Evolutionary conservation across 2,113 vertebrate species (phyloP).

Genomic region (Todiramphus saurophagus): DNA sequence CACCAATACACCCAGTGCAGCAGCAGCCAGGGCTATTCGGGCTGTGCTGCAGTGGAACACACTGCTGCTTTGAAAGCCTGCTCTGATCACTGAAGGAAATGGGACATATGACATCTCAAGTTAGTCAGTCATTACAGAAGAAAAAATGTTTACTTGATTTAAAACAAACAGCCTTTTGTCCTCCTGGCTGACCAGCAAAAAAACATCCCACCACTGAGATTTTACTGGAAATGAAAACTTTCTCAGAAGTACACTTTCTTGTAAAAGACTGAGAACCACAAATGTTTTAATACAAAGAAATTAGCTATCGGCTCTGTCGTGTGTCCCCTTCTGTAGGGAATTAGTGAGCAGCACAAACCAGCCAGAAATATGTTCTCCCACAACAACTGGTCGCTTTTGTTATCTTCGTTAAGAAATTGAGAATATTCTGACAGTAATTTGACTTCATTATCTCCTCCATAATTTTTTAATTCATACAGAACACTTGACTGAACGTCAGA

Average conservation of each 20-base stretch:
- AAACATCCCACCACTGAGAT: not conserved
- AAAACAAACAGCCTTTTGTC: not conserved
- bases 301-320: not conserved
- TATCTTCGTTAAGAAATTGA: not conserved
- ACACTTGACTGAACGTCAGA: too few species aligned
- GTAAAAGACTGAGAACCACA: not conserved
- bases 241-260: not conserved
- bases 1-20: not conserved
- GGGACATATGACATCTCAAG: not conserved
- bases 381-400: rapidly evolving
- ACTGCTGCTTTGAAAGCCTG: not conserved
- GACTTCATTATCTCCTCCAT: not conserved
- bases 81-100: not conserved
- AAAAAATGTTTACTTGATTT: not conserved
- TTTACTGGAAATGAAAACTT: not conserved
- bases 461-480: not conserved
- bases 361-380: rapidly evolving
- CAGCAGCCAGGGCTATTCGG: rapidly evolving
- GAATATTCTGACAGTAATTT: not conserved
- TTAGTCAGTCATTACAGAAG: not conserved
- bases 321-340: rapidly evolving
- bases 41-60: not conserved
- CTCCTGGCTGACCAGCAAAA: not conserved
- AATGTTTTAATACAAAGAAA: not conserved
- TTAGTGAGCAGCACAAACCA: rapidly evolving